Base-by-base conservation (phyloP, 2,113 vertebrate species). In the Meleagris gallopavo region DNA sequence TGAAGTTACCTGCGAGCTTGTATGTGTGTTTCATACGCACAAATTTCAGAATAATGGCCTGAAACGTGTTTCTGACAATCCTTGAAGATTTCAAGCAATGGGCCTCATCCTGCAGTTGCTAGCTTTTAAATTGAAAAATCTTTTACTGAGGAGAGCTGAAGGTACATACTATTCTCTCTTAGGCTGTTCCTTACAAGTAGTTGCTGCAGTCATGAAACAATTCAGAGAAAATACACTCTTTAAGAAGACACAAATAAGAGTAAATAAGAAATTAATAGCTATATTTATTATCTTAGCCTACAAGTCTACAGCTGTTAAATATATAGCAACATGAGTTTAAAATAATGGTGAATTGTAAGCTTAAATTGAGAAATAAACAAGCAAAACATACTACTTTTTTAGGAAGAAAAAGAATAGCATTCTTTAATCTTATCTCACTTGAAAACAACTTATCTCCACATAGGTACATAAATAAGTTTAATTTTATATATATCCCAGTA, bases 251-350 rank as follows among this genome's bases (percentile, higher is more conserved):
- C 69, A 67, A 83, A n/a, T 66, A 20, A 74, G 32, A 88, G 24
- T 60, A 83, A 65, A 78, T 85, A 71, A 89, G 64, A 91, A 94
- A 86, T 86, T 83, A 94, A 77, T 48, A 48, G 25, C 60, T 25
- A 0, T 65, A 69, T 88, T 93, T 90, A 79, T 81, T 80, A 50
- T 69, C 66, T 60, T 71, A 83, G n/a, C 48, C 32, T 89, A 18
- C 21, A 84, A 19, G 50, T 66, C 41, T 71, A 19, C 24, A 89
- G 24, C 24, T 19, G 4, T 58, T 70, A 83, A 84, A 86, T 82
- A 58, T 14, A 58, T 4, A 40, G 18, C 30, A 9, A 5, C 40
- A 82, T n/a, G 16, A 6, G n/a, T 25, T 46, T 81, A 43, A 89
- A 93, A 71, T 55, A 20, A 11, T 18, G 5, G 18, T 55, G 46